Percentiles rank a stretch among this genome's conserved stretches.
phyloP scores from a whole-genome alignment of 2,888 invertebrate species.

The Rhynchonema sp. region DNA sequence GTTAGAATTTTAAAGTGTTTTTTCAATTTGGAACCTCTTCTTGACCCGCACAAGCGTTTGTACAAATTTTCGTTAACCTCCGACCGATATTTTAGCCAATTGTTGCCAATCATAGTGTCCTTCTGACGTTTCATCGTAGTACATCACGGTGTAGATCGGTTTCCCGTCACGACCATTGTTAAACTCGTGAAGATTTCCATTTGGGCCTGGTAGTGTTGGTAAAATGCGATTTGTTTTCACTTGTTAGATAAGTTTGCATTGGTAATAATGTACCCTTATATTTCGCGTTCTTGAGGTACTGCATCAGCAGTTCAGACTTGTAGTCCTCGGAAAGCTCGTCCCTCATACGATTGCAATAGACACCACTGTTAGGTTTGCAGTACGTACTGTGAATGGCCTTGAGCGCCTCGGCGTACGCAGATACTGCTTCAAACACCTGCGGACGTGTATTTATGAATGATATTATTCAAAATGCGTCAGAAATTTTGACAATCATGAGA shows the following conservation, averaged over 20 bases:
- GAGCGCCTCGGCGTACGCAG: not conserved
- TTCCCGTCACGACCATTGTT: conserved; percentile 16
- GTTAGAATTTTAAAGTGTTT: no score
- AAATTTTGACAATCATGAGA: no score
- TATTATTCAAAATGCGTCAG: no score
- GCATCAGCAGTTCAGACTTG: not conserved
- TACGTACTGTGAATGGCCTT: not conserved
- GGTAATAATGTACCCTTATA: not conserved
- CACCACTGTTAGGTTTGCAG: not conserved
- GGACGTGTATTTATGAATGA: no score
- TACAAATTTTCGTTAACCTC: no score
- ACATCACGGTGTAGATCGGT: conserved; percentile 13
- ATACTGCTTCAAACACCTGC: not conserved
- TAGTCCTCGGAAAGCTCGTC: not conserved
- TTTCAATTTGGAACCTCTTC: no score
- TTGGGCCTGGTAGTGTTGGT: not conserved
- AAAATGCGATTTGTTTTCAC: no score
- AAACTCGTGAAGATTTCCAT: conserved; percentile 12
- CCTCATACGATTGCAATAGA: not conserved
- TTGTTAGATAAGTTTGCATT: not conserved
- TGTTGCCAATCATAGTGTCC: not conserved
- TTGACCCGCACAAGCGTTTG: no score
- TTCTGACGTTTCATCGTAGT: no score
- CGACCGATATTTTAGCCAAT: not conserved
- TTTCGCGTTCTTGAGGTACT: not conserved